phyloP scores from a whole-genome alignment of 1,140 invertebrate genomes.

The Panulirus ornatus region DNA sequence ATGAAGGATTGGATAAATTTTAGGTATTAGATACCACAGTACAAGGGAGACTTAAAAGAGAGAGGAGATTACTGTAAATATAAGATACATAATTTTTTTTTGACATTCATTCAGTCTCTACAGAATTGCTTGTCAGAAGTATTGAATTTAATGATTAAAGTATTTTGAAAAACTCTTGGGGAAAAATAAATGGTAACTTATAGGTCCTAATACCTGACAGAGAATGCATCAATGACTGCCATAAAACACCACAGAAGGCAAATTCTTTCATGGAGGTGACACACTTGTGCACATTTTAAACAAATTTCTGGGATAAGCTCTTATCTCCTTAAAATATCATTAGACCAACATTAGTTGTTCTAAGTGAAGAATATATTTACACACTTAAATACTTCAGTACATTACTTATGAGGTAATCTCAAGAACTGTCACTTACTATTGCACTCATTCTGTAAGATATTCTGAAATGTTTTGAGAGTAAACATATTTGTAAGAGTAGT shows the following conservation, averaged over 20 bases:
- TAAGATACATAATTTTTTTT: no score
- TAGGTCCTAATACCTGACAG: not conserved
- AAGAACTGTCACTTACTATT: not conserved
- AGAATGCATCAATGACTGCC: not conserved
- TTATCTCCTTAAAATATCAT: not conserved
- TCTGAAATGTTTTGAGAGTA: not conserved
- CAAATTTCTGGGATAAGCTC: not conserved
- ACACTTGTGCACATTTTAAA: not conserved
- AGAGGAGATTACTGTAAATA: no score
- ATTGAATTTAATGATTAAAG: no score
- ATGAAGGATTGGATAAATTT: not conserved
- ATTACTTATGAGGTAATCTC: constrained; percentile 10
- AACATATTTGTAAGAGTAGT: not conserved
- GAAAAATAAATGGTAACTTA: no score
- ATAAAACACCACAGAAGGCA: not conserved
- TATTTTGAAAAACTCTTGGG: no score
- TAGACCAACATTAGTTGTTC: not conserved
- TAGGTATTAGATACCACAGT: not conserved
- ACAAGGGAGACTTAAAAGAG: no score
- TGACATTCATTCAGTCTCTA: no score
- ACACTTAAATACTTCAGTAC: not conserved
- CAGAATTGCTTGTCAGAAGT: no score
- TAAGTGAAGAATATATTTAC: not conserved
- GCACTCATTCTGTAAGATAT: not conserved
- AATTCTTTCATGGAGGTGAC: not conserved